Evolutionary conservation across 92 coral and sea anemone species (phyloP).

Genomic region (Epizoanthus fatuus): DNA sequence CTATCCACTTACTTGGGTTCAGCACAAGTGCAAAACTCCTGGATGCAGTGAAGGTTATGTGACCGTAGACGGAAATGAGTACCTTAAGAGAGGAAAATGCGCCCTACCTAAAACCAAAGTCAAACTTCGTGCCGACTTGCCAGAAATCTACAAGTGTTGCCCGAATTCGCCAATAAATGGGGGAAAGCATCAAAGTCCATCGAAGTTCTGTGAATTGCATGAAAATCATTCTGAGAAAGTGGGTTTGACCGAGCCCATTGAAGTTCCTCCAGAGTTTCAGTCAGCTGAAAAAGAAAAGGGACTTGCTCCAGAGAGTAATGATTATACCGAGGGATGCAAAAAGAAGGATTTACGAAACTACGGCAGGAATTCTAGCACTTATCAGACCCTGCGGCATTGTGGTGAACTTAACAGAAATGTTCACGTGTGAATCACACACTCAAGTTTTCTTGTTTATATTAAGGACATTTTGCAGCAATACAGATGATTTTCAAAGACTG

Average conservation of each 20-base stretch:
- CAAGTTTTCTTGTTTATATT: conserved; percentile 49
- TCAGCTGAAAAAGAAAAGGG: conserved; percentile 52
- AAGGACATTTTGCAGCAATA: conserved; percentile 44
- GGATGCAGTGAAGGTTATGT: conserved; percentile 79
- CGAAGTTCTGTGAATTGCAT: conserved; percentile 71
- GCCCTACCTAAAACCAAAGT: conserved; percentile 4
- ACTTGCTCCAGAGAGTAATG: conserved; percentile 1
- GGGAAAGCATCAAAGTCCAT: conserved; percentile 66
- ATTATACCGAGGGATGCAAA: conserved; percentile 19
- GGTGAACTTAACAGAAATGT: conserved; percentile 55
- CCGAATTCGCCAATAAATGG: conserved; percentile 30
- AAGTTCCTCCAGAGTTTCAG: conserved; percentile 59
- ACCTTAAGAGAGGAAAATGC: conserved; percentile 43
- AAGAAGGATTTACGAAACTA: conserved; percentile 38
- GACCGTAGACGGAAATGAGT: conserved; percentile 65
- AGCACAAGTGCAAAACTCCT: conserved; percentile 61
- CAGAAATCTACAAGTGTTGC: conserved; percentile 9
- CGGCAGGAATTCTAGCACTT: conserved; percentile 46
- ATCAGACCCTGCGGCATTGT: conserved; percentile 54
- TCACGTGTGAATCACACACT: conserved; percentile 49
- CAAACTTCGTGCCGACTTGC: conserved; percentile 13
- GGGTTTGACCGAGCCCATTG: conserved; percentile 20
- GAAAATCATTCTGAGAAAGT: conserved; percentile 7
- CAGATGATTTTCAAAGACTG: conserved; percentile 39
- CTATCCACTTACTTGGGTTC: conserved; percentile 51